Evolutionary conservation across 2,888 invertebrate species (phyloP).

Genomic region (Papilio elwesi): DNA sequence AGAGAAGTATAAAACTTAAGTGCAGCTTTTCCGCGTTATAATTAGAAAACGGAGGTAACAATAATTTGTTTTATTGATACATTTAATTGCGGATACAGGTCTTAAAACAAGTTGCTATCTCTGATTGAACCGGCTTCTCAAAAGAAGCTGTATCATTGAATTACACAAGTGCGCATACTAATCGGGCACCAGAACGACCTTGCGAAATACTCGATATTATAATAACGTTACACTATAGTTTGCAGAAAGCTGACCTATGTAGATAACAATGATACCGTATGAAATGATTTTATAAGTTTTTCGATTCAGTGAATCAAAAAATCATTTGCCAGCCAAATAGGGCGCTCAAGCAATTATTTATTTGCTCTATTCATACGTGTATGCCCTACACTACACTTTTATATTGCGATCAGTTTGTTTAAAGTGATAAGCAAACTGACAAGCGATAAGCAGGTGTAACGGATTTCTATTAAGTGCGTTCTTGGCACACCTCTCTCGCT

Average conservation of each 20-base stretch:
- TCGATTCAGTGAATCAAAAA: conserved; percentile 13
- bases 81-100: conserved; percentile 59
- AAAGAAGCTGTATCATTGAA: conserved; percentile 54
- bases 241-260: conserved; percentile 11
- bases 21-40: conserved; percentile 51
- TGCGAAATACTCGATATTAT: conserved; percentile 29
- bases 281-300: conserved; percentile 20
- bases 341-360: conserved; percentile 19
- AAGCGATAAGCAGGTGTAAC: no score
- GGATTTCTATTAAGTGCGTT: no score
- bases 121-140: conserved; percentile 56
- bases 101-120: conserved; percentile 51
- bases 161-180: conserved; percentile 48
- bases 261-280: conserved; percentile 21
- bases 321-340: conserved; percentile 10
- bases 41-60: conserved; percentile 58
- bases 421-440: no score
- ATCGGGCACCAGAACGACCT: conserved; percentile 33
- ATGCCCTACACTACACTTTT: not conserved
- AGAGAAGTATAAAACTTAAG: conserved; percentile 26
- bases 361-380: not conserved
- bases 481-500: no score
- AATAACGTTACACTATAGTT: conserved; percentile 29
- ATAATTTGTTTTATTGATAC: conserved; percentile 59
- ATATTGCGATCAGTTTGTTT: not conserved